Base-by-base conservation (phyloP, 2,888 invertebrate species). In the Drosophila barbarae region DNA sequence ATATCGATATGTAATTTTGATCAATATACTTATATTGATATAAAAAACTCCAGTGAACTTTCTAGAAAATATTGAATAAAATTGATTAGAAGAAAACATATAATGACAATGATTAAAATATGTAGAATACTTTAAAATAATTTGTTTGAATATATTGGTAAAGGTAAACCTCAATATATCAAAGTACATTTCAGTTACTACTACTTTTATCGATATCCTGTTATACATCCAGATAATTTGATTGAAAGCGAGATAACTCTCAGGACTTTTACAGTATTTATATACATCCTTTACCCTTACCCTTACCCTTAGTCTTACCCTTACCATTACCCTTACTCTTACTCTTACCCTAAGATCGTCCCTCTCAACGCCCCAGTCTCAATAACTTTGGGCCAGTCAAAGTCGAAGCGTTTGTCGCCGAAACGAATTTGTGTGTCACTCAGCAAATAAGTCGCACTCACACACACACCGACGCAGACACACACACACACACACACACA, bases 371-470 rank as follows among this genome's bases (percentile, higher is more conserved):
- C 35, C 15, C 55, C 60, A 64, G 28, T 18, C 69, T 76, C 74
- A 66, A 72, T 74, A 76, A 58, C 67, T 69, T 68, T 55, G 44
- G 44, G 56, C 46, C 34, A 53, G 56, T 50, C 23, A 52, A 39
- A 47, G 50, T 39, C 49, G 49, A 30, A 28, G 61, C 61, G 63
- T 42, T 63, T 58, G 66, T 60, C 53, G 72, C 67, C 58, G 55
- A 76, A 76, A 66, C 77, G 77, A 75, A 80, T 77, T 75, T 71
- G 75, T 77, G 66, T 77, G 72, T 75, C 81, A 71, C 68, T 74
- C 77, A 58, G 75, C 72, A 77, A 76, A 79, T 74, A 77, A 76
- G 80, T 69, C 56, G 60, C 55, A 61, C 50, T 53, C 42, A 42
- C 47, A 56, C 49, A 42, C 63, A 55, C 41, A 60, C 60, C 53